A percentile compares a stretch with the other conserved stretches of the same genome.
Conservation (phyloP, 2,888 invertebrate genomes). For the Leptothorax acervorum region DNA sequence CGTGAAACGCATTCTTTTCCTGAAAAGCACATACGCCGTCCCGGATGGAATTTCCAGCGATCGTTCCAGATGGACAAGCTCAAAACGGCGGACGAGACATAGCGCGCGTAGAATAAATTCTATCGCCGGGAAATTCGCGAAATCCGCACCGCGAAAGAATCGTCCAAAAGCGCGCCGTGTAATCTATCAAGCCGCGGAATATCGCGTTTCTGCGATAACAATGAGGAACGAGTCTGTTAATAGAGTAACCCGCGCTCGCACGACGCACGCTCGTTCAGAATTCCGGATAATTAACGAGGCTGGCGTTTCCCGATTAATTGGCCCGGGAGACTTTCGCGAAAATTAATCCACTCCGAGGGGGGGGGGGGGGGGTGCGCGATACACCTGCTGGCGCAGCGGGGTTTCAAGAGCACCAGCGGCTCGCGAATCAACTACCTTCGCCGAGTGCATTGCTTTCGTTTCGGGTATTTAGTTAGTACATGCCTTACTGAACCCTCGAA, state of each 20-base stretch:
- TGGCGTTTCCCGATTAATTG: constrained; percentile 38
- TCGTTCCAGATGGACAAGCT: background rate
- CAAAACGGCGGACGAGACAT: background rate
- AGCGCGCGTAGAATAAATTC: background rate
- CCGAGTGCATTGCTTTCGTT: background rate
- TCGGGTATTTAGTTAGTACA: background rate
- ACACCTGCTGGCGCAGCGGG: background rate
- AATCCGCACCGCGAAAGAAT: constrained; percentile 20
- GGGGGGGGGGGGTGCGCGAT: background rate
- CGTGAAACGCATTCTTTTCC: background rate
- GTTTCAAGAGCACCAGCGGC: constrained; percentile 19
- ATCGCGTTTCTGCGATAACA: constrained; percentile 48
- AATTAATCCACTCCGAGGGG: constrained; percentile 29
- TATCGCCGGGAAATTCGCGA: background rate
- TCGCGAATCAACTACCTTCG: background rate
- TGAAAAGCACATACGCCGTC: background rate
- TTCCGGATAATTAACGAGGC: constrained; percentile 47
- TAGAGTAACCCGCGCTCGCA: background rate
- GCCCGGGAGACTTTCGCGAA: constrained; percentile 36
- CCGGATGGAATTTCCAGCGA: background rate
- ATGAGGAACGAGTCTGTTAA: constrained; percentile 30
- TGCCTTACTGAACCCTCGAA: constrained; percentile 1
- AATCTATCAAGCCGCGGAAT: constrained; percentile 14
- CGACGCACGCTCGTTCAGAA: constrained; percentile 26
- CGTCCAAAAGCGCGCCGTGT: background rate